These are phyloP conservation scores for Drosophila paracracens DNA, from an alignment of 2,888 invertebrate species.

Conservation along the genomic window DNA sequence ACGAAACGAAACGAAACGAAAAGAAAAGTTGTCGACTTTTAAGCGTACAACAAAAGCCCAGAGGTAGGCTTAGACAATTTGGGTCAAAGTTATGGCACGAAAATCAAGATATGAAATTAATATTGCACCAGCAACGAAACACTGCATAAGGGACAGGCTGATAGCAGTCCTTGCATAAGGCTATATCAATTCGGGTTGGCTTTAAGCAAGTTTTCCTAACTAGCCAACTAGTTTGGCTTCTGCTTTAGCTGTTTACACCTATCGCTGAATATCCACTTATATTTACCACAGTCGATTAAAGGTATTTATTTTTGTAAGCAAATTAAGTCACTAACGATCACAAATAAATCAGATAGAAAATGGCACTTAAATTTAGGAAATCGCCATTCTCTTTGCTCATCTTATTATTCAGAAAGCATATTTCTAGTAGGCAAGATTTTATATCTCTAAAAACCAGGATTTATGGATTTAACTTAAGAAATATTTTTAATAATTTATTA, in stretches of 20 bases:
- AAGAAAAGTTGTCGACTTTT: conserved; percentile 75
- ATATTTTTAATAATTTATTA: neutral
- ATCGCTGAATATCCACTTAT: neutral
- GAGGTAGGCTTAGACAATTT: conserved; percentile 61
- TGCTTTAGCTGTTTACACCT: neutral
- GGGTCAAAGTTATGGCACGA: conserved; percentile 71
- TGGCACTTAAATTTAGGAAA: neutral
- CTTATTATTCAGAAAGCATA: neutral
- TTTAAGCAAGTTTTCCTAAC: conserved; percentile 1
- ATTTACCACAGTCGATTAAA: neutral
- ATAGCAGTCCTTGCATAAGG: neutral
- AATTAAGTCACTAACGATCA: neutral
- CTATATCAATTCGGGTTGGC: neutral
- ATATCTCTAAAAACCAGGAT: neutral
- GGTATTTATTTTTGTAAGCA: neutral
- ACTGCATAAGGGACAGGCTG: conserved; percentile 11
- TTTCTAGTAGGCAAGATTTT: neutral
- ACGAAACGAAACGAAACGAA: conserved; percentile 53
- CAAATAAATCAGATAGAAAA: neutral
- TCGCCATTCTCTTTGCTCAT: neutral
- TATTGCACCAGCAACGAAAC: conserved; percentile 62
- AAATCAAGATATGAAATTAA: conserved; percentile 79
- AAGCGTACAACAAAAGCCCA: conserved; percentile 50
- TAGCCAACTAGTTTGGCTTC: neutral
- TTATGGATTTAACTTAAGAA: neutral